phyloP scores from a whole-genome alignment of 2,888 invertebrate genomes.

The Didymodactylos carnosus region DNA sequence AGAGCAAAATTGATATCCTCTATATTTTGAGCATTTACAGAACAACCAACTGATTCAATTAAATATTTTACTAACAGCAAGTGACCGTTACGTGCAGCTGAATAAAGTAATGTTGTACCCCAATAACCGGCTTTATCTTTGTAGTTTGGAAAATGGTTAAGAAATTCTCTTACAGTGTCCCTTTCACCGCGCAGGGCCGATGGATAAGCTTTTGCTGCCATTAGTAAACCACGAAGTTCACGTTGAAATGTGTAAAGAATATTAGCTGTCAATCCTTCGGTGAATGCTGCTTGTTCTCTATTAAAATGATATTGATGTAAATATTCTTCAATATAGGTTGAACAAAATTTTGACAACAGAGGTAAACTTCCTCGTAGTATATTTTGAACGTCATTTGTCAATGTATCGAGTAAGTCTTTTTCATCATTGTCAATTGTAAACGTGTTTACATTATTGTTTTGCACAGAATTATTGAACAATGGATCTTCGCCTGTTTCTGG shows the following conservation, averaged over 20 bases:
- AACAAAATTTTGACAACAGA: not conserved
- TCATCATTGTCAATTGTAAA: not conserved
- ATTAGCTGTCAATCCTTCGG: not conserved
- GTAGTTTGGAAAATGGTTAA: not conserved
- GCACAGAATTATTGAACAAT: too few relatives aligned
- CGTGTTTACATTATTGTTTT: not conserved
- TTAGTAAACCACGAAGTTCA: not conserved
- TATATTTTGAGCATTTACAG: not conserved
- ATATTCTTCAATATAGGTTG: not conserved
- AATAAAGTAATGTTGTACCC: not conserved
- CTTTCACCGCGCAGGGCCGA: not conserved
- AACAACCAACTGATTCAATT: not conserved
- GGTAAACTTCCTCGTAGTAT: not conserved
- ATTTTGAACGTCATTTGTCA: not conserved
- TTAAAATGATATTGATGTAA: not conserved
- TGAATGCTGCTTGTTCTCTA: not conserved
- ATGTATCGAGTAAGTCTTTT: not conserved
- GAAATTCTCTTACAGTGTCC: not conserved
- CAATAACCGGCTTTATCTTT: not conserved
- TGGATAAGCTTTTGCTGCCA: not conserved
- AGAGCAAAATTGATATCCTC: not conserved
- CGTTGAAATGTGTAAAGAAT: not conserved
- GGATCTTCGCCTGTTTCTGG: too few relatives aligned
- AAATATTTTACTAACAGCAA: not conserved
- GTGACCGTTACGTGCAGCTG: not conserved